Evolutionary conservation across 2,888 invertebrate species (phyloP), one percentile per base, ranked within the genome.

Genomic region (Scrobipalpa atriplicella): DNA sequence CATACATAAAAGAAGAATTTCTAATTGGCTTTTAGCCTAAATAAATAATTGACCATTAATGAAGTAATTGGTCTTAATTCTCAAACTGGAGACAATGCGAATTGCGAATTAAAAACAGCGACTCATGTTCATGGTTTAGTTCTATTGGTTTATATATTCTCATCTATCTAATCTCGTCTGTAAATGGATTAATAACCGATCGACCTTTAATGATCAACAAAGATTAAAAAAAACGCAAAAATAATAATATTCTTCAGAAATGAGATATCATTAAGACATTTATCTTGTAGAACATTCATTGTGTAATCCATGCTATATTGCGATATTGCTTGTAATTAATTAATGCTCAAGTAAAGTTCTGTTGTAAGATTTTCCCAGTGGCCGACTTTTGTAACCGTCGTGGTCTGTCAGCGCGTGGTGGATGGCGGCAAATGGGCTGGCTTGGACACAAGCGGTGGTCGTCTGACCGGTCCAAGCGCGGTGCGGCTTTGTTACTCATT

Each of bases 281-380:
- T 47, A 16, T 47, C 47, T 47, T 47, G 16, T 47, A 47, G 16
- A 47, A 29, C 29, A 5, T 13, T 43, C 13, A 47, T 47, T 47
- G n/a, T 47, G 47, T 47, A 43, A 43, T 11, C 41, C n/a, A n/a
- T n/a, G n/a, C n/a, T n/a, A n/a, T 41, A 43, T 43, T 43, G 43
- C 43, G n/a, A 43, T 47, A 47, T n/a, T 10, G n/a, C 8, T 10
- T 2, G 16, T 5, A 47, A 10, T 6, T 47, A 47, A 47, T 47
- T 16, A 47, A 47, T 47, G 47, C 10, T n/a, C 16, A 47, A 47
- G 52, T 29, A 36, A n/a, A n/a, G 36, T 3, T 54, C 19, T 39
- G 64, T 56, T 8, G 64, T 39, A 39, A 64, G 39, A 39, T 38
- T 64, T 56, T 51, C 54, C 54, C 54, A 63, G 41, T 41, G 56